Percentiles rank a stretch among this genome's conserved stretches.
phyloP scores from a whole-genome alignment of 2,888 invertebrate species.

The Coenonympha arcania region DNA sequence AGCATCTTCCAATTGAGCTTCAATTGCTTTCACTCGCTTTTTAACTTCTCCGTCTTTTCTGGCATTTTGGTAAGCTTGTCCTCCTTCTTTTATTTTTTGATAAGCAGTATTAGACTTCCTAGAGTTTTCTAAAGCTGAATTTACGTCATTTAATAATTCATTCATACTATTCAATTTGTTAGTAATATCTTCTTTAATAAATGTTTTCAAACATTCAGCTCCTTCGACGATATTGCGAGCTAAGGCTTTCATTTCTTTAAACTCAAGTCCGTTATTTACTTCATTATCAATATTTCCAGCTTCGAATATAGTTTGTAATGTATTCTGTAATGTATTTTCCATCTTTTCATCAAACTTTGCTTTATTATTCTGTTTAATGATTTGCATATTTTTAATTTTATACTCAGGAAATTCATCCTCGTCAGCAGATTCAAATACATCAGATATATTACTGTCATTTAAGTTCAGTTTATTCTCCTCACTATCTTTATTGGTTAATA shows the following conservation, averaged over 20 bases:
- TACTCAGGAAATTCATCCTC: too few species aligned
- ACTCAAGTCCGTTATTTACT: slow-evolving; percentile 49
- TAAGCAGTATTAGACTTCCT: slow-evolving; percentile 56
- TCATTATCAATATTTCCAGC: slow-evolving; percentile 39
- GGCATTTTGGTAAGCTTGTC: slow-evolving; percentile 31
- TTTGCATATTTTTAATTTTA: too few species aligned
- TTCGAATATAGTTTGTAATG: slow-evolving; percentile 50
- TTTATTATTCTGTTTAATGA: too few species aligned
- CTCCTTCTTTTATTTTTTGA: slow-evolving; percentile 52
- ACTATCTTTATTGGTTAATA: too few species aligned
- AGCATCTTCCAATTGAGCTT: too few species aligned
- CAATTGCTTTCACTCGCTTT: slow-evolving; percentile 24
- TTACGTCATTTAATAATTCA: too few species aligned
- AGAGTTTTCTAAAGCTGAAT: slow-evolving; percentile 60
- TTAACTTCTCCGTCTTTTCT: slow-evolving; percentile 31
- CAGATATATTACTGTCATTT: too few species aligned
- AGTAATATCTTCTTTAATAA: slow-evolving; percentile 64
- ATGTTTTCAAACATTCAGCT: slow-evolving; percentile 60
- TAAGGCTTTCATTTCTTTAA: too few species aligned
- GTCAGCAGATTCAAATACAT: too few species aligned
- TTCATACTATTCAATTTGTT: slow-evolving; percentile 69
- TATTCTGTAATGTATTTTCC: slow-evolving; percentile 50
- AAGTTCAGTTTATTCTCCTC: too few species aligned
- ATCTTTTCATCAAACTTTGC: slow-evolving; percentile 43
- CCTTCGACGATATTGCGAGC: slow-evolving; percentile 64